Percentiles rank a stretch among this genome's conserved stretches.
phyloP scores from a whole-genome alignment of 2,888 invertebrate species.

The Dusona sp. region DNA sequence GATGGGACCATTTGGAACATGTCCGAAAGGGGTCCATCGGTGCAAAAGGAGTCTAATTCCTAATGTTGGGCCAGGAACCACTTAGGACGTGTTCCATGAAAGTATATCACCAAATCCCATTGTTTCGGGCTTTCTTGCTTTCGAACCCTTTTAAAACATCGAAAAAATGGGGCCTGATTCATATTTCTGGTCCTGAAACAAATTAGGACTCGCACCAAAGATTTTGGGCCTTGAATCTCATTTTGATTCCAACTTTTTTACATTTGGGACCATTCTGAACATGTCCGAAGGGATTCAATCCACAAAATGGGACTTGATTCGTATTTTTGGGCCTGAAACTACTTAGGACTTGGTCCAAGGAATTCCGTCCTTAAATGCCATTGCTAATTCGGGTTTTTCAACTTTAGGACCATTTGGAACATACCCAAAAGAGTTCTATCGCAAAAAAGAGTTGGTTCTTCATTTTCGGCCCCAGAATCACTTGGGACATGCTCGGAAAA shows the following conservation, averaged over 20 bases:
- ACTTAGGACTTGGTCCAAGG: neutral
- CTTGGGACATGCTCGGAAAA: neutral
- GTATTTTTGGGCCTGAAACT: neutral
- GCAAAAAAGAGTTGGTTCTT: too few species aligned
- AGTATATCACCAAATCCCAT: neutral
- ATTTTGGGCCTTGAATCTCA: neutral
- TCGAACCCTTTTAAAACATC: neutral
- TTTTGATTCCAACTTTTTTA: neutral
- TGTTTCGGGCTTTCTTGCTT: neutral
- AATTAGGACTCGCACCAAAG: neutral
- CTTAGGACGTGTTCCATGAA: neutral
- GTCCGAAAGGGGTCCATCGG: neutral
- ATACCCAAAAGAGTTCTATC: neutral
- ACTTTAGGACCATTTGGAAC: neutral
- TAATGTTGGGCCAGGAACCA: neutral
- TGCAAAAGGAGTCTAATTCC: neutral
- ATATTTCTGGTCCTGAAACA: too few species aligned
- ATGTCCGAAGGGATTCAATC: neutral
- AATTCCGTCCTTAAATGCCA: neutral
- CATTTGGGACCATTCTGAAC: neutral
- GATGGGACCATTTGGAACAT: neutral
- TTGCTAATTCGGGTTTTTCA: neutral
- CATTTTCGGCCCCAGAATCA: neutral
- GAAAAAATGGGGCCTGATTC: too few species aligned
- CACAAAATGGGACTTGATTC: neutral